These are phyloP conservation scores for Sitodiplosis mosellana DNA, from an alignment of 1,140 invertebrate genomes.

Conservation along the genomic window DNA sequence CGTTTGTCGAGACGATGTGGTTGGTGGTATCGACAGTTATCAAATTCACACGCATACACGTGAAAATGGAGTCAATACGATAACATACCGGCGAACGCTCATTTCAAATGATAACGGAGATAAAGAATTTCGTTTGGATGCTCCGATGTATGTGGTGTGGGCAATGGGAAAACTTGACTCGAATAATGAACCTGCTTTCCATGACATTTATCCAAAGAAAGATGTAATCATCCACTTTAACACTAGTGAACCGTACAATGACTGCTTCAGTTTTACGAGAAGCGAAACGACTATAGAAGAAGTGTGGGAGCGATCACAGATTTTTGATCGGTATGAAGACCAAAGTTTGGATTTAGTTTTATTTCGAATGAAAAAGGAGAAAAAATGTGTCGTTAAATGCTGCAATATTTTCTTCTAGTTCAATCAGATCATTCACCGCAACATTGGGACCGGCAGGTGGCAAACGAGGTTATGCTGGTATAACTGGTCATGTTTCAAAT, in stretches of 20 bases:
- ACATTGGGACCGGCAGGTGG: slow-evolving; percentile 67
- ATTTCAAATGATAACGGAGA: slow-evolving; percentile 61
- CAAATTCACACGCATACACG: slow-evolving; percentile 49
- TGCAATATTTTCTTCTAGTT: too few relatives aligned
- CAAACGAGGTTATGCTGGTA: slow-evolving; percentile 52
- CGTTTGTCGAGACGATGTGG: slow-evolving; percentile 60
- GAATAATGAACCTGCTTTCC: slow-evolving; percentile 64
- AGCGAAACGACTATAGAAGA: slow-evolving; percentile 25
- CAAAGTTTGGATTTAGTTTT: slow-evolving; percentile 4
- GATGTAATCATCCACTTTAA: slow-evolving; percentile 47
- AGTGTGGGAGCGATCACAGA: slow-evolving; percentile 55
- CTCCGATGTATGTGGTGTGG: slow-evolving; percentile 57
- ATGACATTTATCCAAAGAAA: slow-evolving; percentile 57
- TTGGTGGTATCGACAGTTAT: slow-evolving; percentile 60
- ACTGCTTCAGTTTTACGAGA: slow-evolving; percentile 51
- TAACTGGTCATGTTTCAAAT: slow-evolving; percentile 40
- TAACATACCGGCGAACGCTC: slow-evolving; percentile 58
- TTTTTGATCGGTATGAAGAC: slow-evolving; percentile 60
- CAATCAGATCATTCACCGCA: slow-evolving; percentile 53
- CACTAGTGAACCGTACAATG: slow-evolving; percentile 36
- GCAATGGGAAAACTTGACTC: slow-evolving; percentile 63
- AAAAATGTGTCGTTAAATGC: too few relatives aligned
- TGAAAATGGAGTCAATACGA: slow-evolving; percentile 53
- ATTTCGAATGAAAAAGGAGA: not conserved
- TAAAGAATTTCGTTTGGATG: slow-evolving; percentile 48